Conservation (phyloP, 2,113 vertebrate species). For the Pomatostomus ruficeps region DNA sequence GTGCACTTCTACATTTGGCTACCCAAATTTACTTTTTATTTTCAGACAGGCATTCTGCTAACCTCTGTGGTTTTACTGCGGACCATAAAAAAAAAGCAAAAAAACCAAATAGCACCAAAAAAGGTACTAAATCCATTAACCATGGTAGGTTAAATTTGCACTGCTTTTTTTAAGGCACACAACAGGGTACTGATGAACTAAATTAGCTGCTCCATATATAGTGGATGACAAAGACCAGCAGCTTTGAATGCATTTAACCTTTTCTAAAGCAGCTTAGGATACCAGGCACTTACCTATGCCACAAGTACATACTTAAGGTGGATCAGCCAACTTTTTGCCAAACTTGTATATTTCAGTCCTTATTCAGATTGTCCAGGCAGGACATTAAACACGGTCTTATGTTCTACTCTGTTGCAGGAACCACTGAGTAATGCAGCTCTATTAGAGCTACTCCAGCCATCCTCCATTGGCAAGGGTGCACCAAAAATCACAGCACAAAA, state of each 20-base stretch:
- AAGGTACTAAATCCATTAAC: not conserved
- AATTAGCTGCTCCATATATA: not conserved
- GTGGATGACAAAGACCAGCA: not conserved
- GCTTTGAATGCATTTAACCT: not conserved
- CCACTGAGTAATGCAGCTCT: not conserved
- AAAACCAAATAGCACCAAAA: not conserved
- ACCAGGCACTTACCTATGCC: not conserved
- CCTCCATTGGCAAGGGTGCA: not conserved
- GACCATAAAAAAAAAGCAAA: not conserved
- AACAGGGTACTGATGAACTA: not conserved
- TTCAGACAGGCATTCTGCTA: not conserved
- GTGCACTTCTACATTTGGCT: not conserved
- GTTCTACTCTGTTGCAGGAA: not conserved
- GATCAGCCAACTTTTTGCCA: not conserved
- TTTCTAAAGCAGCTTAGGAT: not conserved
- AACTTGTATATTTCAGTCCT: not conserved
- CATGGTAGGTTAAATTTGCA: not conserved
- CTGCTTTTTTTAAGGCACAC: not conserved
- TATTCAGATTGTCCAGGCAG: not conserved
- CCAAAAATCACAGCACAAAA: not conserved
- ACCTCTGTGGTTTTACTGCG: not conserved
- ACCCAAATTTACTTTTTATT: not conserved
- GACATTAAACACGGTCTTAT: rapidly evolving
- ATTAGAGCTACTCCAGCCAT: not conserved
- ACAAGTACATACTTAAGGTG: not conserved